phyloP scores from a whole-genome alignment of 2,797 vertebrate species.

The Mastacembelus armatus region DNA sequence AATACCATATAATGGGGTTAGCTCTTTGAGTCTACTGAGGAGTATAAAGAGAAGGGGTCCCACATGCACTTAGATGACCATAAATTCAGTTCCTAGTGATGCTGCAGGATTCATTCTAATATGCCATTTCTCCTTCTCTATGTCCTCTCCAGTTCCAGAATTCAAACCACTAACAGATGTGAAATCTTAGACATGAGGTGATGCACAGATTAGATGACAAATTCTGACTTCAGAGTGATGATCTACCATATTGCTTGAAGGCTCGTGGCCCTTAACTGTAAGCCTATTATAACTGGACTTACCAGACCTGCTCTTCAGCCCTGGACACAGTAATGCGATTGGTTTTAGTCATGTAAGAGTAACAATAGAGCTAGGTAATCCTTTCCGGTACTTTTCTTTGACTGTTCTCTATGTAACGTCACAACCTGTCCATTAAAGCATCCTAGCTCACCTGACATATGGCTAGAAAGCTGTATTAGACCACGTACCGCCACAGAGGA shows the following conservation, averaged over 20 bases:
- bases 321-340: constrained; percentile 61
- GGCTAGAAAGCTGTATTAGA: constrained; percentile 12
- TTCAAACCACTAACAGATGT: constrained; percentile 35
- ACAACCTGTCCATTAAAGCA: constrained; percentile 35
- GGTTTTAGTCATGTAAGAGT: constrained; percentile 56
- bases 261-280: constrained; percentile 41
- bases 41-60: constrained; percentile 8
- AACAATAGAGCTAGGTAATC: constrained; percentile 57
- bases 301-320: constrained; percentile 31
- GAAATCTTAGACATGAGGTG: constrained; percentile 12
- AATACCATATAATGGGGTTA: constrained; percentile 60
- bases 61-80: not conserved
- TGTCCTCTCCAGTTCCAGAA: constrained; percentile 1
- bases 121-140: not conserved
- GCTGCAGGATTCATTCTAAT: not conserved
- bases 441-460: constrained; percentile 39
- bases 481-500: constrained; percentile 8
- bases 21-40: constrained; percentile 43
- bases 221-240: constrained; percentile 35
- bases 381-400: constrained; percentile 36
- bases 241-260: constrained; percentile 35
- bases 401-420: constrained; percentile 41
- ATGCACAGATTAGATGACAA: constrained; percentile 35
- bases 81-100: constrained; percentile 16
- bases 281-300: constrained; percentile 63